Evolutionary conservation across 2,888 invertebrate genomes (phyloP), one percentile per base, ranked within the genome.

Genomic region (Craniophora ligustri): DNA sequence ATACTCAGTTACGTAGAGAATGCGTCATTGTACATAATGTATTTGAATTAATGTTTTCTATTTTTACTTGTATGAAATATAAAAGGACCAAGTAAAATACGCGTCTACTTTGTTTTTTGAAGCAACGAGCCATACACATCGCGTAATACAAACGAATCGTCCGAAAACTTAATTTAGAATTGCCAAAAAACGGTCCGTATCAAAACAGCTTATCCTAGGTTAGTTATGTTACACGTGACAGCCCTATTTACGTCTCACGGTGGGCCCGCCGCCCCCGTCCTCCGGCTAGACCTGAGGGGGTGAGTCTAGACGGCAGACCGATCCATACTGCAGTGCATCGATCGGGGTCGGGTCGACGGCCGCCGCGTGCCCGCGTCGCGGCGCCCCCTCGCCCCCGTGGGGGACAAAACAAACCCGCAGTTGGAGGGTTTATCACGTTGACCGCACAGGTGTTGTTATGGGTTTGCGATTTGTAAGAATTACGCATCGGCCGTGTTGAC

Each of bases 271-370:
- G 34, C 42, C 58, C 54, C 58, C 42, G 21, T 40, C 64, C 67
- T 32, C 47, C 30, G 48, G 36, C 57, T 47, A 56, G 57, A 47
- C 65, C 54, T 56, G 57, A 54, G 50, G 58, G 73, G 76, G 79
- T 50, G 75, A 81, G 92, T 92, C 92, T 92, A 92, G 92, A 92
- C 92, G 85, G 78, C 82, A 87, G 88, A 88, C 90, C 88, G 91
- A 91, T 92, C 92, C 78, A 92, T 91, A 91, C 88, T 88, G 91
- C 91, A 87, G 80, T 72, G 85, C 88, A 90, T 89, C 89, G 90
- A 91, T 90, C 90, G 83, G 47, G 75, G 72, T 62, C 74, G 72
- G 86, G 85, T 86, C 82, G 81, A 79, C 85, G 87, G 63, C 82
- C 86, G 81, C 67, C 73, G 64, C 82, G 82, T 30, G 86, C 81